Conservation (phyloP, 2,113 vertebrate species). For the Onychostruthus taczanowskii region DNA sequence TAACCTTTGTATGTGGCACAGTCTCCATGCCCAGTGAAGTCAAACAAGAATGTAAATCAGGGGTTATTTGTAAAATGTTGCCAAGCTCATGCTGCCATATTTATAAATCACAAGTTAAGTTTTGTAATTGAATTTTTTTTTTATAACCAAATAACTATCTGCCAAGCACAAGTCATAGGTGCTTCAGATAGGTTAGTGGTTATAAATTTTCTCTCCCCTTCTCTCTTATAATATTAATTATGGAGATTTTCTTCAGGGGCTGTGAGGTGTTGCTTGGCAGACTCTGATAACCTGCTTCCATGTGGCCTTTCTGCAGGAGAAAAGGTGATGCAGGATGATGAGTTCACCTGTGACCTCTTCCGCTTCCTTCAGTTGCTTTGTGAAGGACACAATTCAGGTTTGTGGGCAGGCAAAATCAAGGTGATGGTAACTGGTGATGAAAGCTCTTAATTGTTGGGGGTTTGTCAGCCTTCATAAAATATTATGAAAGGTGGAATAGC, state of each 20-base stretch:
- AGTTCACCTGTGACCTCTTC: conserved; percentile 97
- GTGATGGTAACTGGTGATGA: background rate
- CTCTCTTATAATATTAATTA: background rate
- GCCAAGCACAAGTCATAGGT: conserved; percentile 56
- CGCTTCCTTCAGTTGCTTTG: conserved; percentile 95
- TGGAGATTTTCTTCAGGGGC: background rate
- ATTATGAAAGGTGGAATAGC: background rate
- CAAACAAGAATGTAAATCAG: background rate
- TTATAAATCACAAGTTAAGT: conserved; percentile 36
- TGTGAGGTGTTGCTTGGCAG: background rate
- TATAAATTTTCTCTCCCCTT: conserved; percentile 12
- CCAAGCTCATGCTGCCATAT: conserved; percentile 70
- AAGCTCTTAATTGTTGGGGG: background rate
- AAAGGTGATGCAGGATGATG: conserved; percentile 95
- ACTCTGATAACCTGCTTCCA: background rate
- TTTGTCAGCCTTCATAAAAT: background rate
- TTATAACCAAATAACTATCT: conserved; percentile 55
- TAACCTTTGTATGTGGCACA: background rate
- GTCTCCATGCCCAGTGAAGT: background rate
- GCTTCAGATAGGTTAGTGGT: conserved; percentile 68
- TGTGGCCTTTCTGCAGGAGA: conserved; percentile 83
- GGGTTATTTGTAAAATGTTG: conserved; percentile 70
- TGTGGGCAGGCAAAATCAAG: conserved; percentile 25
- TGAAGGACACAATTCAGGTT: conserved; percentile 96
- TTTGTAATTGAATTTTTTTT: background rate